Percentiles rank a stretch among this genome's conserved stretches.
phyloP scores from a whole-genome alignment of 2,888 invertebrate species.

The Sycophila texana region DNA sequence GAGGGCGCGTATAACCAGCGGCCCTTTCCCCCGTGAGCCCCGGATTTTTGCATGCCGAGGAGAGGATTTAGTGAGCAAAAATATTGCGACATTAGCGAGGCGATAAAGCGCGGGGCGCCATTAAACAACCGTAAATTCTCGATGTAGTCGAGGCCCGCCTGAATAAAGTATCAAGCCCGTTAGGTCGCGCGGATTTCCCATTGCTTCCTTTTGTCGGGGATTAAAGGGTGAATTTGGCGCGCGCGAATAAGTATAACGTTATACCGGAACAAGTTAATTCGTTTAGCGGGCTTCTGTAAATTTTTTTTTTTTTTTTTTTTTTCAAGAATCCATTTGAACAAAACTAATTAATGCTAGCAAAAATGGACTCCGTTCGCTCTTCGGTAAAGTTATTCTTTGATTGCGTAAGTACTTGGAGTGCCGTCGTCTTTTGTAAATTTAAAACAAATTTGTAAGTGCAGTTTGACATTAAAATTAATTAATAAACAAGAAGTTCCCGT shows the following conservation, averaged over 20 bases:
- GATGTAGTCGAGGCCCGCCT: slow-evolving; percentile 13
- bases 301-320: too few relatives aligned
- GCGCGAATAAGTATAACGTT: too few relatives aligned
- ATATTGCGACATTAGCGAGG: slow-evolving; percentile 39
- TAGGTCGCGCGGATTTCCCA: too few relatives aligned
- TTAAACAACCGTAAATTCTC: slow-evolving; percentile 43
- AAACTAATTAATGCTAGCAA: too few relatives aligned
- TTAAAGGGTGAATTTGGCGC: background rate
- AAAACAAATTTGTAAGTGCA: background rate
- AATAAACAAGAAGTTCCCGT: slow-evolving; percentile 2
- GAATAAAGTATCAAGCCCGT: background rate
- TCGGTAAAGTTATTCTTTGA: background rate
- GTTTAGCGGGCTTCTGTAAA: too few relatives aligned
- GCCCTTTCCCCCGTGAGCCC: background rate
- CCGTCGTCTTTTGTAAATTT: too few relatives aligned
- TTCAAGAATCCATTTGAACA: background rate
- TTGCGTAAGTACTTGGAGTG: background rate
- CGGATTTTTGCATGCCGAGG: slow-evolving; percentile 49
- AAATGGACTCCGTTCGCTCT: background rate
- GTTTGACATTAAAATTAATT: background rate
- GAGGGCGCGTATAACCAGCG: slow-evolving; percentile 1
- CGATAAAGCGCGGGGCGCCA: slow-evolving; percentile 7
- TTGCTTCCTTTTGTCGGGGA: slow-evolving; percentile 25
- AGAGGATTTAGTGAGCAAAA: slow-evolving; percentile 59
- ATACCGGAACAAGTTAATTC: too few relatives aligned